Percentiles rank a stretch among this genome's conserved stretches.
These are phyloP conservation scores for Chamaea fasciata DNA, from an alignment of 2,113 vertebrate genomes.

Conservation along the genomic window DNA sequence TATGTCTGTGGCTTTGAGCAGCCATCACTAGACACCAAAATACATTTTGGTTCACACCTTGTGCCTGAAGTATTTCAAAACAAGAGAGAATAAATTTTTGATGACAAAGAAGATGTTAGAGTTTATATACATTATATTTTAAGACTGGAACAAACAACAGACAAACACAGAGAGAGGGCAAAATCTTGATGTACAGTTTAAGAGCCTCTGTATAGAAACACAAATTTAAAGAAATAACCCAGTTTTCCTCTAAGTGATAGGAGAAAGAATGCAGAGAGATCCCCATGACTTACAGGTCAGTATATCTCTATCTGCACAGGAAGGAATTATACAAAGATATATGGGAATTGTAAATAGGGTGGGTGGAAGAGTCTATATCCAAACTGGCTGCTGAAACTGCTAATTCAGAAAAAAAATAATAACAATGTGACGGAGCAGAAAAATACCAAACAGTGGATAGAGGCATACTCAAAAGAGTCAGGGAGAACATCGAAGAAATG, in stretches of 20 bases:
- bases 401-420: not conserved
- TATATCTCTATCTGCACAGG: not conserved
- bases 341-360: not conserved
- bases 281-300: not conserved
- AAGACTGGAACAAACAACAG: not conserved
- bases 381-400: not conserved
- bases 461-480: not conserved
- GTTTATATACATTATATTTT: not conserved
- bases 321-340: not conserved
- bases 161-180: not conserved
- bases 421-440: not conserved
- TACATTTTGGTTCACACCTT: not conserved
- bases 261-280: not conserved
- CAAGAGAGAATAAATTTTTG: not conserved
- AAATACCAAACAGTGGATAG: not conserved
- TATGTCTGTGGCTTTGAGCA: not conserved
- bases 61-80: not conserved
- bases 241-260: not conserved
- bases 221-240: not conserved
- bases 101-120: not conserved
- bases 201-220: not conserved
- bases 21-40: not conserved
- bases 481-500: not conserved
- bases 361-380: not conserved
- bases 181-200: not conserved